Percentiles rank a stretch among this genome's conserved stretches.
These are phyloP conservation scores for Baryphthengus martii DNA, from an alignment of 2,113 vertebrate genomes.

Conservation along the genomic window DNA sequence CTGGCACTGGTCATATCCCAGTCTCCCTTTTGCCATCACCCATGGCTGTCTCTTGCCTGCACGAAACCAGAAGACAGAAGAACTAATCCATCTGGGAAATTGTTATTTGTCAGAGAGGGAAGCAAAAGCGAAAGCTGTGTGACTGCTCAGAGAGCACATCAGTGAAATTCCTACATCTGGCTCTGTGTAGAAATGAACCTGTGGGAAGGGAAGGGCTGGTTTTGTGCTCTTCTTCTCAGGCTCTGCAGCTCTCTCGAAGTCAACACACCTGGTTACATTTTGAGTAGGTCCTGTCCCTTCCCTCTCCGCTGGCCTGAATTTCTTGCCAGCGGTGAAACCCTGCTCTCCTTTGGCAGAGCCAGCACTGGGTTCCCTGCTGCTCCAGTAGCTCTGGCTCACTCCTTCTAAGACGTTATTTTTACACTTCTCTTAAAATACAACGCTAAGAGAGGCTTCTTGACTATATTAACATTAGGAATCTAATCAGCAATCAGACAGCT, in stretches of 20 bases:
- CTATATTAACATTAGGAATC: constrained; percentile 87
- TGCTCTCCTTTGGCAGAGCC: neutral
- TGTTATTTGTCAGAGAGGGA: neutral
- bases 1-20: neutral
- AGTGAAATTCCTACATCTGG: neutral
- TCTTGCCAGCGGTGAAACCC: neutral
- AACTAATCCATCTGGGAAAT: neutral
- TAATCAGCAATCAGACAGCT: constrained; percentile 88
- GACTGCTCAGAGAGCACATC: neutral
- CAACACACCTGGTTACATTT: neutral
- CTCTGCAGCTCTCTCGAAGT: neutral
- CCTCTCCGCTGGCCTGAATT: neutral
- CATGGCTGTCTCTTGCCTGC: neutral
- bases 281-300: neutral
- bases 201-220: neutral
- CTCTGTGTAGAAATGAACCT: neutral
- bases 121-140: neutral
- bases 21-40: neutral
- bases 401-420: constrained; percentile 77
- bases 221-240: neutral
- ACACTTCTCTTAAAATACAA: constrained; percentile 79
- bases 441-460: constrained; percentile 78
- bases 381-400: constrained; percentile 23
- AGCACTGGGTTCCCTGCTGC: constrained; percentile 16
- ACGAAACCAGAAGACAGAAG: neutral